Conservation (phyloP, 2,113 vertebrate genomes). For the Hucho hucho region DNA sequence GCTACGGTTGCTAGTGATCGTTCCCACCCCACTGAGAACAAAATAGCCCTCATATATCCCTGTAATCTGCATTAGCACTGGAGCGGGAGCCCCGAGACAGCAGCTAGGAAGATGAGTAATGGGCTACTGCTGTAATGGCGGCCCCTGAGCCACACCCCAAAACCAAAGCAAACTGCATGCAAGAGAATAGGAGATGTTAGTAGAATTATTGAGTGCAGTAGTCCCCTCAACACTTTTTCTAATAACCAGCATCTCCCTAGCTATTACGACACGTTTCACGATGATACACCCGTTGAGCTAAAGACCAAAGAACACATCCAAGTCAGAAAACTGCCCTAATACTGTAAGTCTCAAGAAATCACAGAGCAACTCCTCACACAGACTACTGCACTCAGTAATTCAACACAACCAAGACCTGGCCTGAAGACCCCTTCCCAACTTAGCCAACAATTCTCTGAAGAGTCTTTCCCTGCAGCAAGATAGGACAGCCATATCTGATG, state of each 20-base stretch:
- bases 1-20: conserved; percentile 65
- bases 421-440: neutral
- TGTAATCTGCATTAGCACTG: conserved; percentile 71
- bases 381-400: too few relatives aligned
- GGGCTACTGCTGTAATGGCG: conserved; percentile 66
- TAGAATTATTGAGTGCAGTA: too few relatives aligned
- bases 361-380: too few relatives aligned
- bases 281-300: too few relatives aligned
- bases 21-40: conserved; percentile 72
- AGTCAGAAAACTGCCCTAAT: too few relatives aligned
- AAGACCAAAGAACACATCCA: too few relatives aligned
- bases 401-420: neutral
- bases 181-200: too few relatives aligned
- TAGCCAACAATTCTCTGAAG: too few relatives aligned
- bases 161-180: conserved; percentile 34
- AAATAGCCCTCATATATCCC: conserved; percentile 76
- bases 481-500: neutral
- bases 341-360: too few relatives aligned
- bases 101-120: conserved; percentile 68
- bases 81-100: conserved; percentile 68
- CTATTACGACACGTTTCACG: too few relatives aligned
- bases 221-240: too few relatives aligned
- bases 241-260: too few relatives aligned
- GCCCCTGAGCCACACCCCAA: conserved; percentile 63
- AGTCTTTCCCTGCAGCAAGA: neutral